Conservation (phyloP, 2,888 invertebrate species). For the Tricholauxania praeusta region DNA sequence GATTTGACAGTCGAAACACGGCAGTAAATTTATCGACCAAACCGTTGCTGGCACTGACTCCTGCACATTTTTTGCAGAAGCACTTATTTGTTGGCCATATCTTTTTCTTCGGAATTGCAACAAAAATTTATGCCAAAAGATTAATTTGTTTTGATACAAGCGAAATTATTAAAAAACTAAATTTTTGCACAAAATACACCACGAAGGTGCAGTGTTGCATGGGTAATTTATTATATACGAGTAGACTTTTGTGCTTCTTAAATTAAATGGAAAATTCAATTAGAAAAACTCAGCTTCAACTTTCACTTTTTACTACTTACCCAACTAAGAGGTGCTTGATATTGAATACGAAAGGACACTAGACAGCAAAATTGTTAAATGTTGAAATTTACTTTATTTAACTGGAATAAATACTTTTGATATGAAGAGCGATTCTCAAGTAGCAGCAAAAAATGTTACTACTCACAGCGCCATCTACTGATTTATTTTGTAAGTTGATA, state of each 20-base stretch:
- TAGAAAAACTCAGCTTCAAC: not conserved
- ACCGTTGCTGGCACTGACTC: slow-evolving; percentile 19
- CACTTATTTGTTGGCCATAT: no score
- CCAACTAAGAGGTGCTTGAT: no score
- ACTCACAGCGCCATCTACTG: no score
- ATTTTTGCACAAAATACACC: not conserved
- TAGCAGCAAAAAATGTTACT: no score
- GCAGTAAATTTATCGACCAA: slow-evolving; percentile 27
- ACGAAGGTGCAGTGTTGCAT: no score
- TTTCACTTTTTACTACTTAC: not conserved
- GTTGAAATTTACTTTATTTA: no score
- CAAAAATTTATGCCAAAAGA: slow-evolving; percentile 17
- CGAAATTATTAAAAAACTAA: not conserved
- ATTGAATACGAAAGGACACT: no score
- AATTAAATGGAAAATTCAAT: slow-evolving; percentile 27
- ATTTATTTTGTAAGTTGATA: no score
- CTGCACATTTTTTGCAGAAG: not conserved
- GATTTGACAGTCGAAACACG: not conserved
- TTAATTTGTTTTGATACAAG: slow-evolving; percentile 24
- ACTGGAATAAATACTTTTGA: no score
- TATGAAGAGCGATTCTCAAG: no score
- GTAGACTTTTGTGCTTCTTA: not conserved
- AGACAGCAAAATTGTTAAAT: no score
- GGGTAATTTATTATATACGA: not conserved
- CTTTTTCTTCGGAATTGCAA: not conserved